Base-by-base conservation (phyloP, 1,140 invertebrate species). In the Atta cephalotes region DNA sequence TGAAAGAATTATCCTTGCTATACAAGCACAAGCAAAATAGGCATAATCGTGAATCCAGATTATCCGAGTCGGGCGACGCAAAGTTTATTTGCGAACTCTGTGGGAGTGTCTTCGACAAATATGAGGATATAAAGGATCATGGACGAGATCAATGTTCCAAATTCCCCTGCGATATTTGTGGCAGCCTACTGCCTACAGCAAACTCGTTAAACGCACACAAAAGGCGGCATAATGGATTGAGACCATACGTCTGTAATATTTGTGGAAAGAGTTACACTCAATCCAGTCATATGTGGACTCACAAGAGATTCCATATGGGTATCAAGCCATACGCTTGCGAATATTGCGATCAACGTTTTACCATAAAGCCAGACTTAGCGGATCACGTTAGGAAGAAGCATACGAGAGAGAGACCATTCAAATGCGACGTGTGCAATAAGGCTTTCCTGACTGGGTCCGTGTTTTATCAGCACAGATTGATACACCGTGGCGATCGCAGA, bases 401-500 rank as follows among this genome's bases (percentile, higher is more conserved):
- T 85, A 97, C 96, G 2, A 96, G 97, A 5, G 96, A 97, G 84
- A 95, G 97, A 3, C 97, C 97, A 6, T 97, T 97, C 92, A 96
- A 97, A 77, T 97, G 97, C 79, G 94, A 96, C 35, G 95, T 97
- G 9, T 98, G 97, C 90, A 96, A 96, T 49, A 97, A 97, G 91
- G 96, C 96, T 21, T 98, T 98, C 88, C 95, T 97, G 0, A 97
- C 97, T 4, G 97, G 97, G 0, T 97, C 97, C 6, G 97, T 97
- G 18, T 96, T 97, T 70, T 97, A 97, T 78, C 97, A 97, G 87
- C 96, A 98, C 94, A 95, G 97, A 88, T 94, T 97, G 1, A 97
- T 97, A 60, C 97, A 98, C 92, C 97, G 97, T 0, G 97, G 98
- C 0, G 98, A 98, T 93, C 94, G 97, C 65, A 97, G 97, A 31